Conservation (phyloP, 2,797 vertebrate species). For the Heteromormyrus szaboi region DNA sequence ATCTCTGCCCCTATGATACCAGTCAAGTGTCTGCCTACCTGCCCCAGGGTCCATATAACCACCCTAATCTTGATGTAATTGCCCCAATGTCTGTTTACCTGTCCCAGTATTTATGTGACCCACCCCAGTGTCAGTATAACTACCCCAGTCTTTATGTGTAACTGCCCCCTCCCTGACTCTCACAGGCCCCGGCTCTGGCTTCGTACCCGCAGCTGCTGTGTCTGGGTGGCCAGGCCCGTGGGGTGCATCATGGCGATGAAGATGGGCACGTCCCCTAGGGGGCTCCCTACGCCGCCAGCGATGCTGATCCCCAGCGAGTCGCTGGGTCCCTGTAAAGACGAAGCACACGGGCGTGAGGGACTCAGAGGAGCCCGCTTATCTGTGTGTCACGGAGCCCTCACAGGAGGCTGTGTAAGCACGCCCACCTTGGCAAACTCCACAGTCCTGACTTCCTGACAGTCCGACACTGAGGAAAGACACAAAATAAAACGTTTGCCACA, state of each 20-base stretch:
- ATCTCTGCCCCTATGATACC: not conserved
- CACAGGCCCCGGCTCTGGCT: not conserved
- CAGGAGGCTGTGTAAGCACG: not conserved
- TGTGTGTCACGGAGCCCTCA: not conserved
- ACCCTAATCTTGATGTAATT: not conserved
- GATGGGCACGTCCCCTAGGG: slow-evolving; percentile 89
- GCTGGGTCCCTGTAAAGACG: slow-evolving; percentile 57
- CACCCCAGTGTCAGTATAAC: not conserved
- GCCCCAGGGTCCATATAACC: not conserved
- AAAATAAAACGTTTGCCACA: not conserved
- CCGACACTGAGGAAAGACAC: slow-evolving; percentile 51
- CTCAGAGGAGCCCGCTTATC: not conserved
- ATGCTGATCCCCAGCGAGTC: slow-evolving; percentile 91
- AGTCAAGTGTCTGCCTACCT: not conserved
- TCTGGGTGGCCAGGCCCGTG: slow-evolving; percentile 85
- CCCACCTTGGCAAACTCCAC: slow-evolving; percentile 86
- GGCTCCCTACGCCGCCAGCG: slow-evolving; percentile 90
- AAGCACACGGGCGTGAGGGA: not conserved
- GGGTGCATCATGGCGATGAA: slow-evolving; percentile 99
- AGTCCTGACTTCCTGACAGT: slow-evolving; percentile 77
- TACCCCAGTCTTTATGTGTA: not conserved
- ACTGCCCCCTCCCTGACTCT: not conserved
- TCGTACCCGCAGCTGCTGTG: slow-evolving; percentile 83
- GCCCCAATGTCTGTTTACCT: not conserved
- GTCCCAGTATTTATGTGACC: not conserved